Base-by-base conservation (phyloP, 2,888 invertebrate species). In the Pristionchus mayeri region DNA sequence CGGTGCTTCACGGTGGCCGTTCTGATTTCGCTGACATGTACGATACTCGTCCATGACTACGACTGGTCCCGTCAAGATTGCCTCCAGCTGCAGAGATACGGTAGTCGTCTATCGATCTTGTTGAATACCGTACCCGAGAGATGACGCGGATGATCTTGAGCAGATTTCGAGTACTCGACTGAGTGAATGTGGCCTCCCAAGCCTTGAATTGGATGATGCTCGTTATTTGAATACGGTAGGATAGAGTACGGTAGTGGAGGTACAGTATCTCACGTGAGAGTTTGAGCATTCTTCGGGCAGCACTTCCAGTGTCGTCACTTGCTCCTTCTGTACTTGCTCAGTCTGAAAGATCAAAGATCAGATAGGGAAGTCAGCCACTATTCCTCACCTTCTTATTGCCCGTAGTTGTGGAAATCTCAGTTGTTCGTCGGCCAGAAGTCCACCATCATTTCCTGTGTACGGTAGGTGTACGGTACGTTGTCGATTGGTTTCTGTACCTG, bases 271-370 rank as follows among this genome's bases (percentile, higher is more conserved):
- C 24, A 78, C 76, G 2, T 50, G 50, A 3, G 76, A 78, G 11
- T 78, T 78, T 18, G 76, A 78, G 50, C 76, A 78, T 27, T 50
- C 76, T 18, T 78, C 76, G 3, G 76, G 76, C 2, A 78, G 76
- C 27, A 78, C 50, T 18, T 78, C 76, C 30, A 78, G 50, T 13
- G 27, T 48, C 0, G 30, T 50, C 1, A 50, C 50, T 18, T 7
- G 7, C 30, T 78, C 76, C 76, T 78, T 78, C 9, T 48, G 50
- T 0, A 50, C 30, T 27, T 13, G 3, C 40, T 71, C 71, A n/a
- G 71, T 13, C 71, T 71, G 7, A 71, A 44, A 24, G 24, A 78
- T 50, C 27, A 75, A 2, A 3, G 34, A n/a, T n/a, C n/a, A n/a
- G 37, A 57, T 75, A 0, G 3, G 16, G 44, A 37, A 7, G 57